phyloP scores from a whole-genome alignment of 1,140 invertebrate genomes.

The Brachystomella parvula region DNA sequence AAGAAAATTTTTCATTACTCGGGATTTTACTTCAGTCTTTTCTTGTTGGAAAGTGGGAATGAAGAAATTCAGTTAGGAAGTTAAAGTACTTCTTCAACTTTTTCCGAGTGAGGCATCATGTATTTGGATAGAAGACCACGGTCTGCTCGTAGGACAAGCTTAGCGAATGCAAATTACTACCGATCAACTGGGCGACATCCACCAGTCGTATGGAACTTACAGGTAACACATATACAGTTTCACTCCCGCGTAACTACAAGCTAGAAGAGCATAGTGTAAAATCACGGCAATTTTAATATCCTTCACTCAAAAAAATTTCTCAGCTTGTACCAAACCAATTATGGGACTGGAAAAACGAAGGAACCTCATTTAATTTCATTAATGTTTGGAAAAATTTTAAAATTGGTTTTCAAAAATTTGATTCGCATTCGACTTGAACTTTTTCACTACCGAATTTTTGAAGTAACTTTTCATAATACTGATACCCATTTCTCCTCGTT shows the following conservation, averaged over 20 bases:
- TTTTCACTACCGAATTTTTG: too few relatives aligned
- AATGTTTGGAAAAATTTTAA: neutral
- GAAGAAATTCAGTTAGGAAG: neutral
- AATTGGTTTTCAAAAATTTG: neutral
- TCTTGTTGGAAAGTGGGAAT: neutral
- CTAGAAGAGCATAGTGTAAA: neutral
- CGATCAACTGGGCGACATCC: constrained; percentile 26
- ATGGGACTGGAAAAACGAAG: neutral
- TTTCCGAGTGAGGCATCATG: neutral
- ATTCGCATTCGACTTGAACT: too few relatives aligned
- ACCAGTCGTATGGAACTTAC: constrained; percentile 35
- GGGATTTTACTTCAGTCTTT: neutral
- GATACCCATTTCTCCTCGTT: too few relatives aligned
- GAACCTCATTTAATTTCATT: neutral
- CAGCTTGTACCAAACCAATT: neutral
- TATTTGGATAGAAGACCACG: constrained; percentile 17
- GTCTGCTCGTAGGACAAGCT: constrained; percentile 18
- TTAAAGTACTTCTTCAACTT: neutral
- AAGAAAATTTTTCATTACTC: constrained; percentile 5
- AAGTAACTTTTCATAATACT: too few relatives aligned
- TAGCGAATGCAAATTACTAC: constrained; percentile 19
- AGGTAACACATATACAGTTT: constrained; percentile 22
- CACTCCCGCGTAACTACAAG: neutral
- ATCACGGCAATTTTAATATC: neutral
- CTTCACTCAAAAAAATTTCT: neutral